These are phyloP conservation scores for Turritopsis dohrnii DNA, from an alignment of 30 jellyfish, hydroid and myxozoan species.

Conservation along the genomic window DNA sequence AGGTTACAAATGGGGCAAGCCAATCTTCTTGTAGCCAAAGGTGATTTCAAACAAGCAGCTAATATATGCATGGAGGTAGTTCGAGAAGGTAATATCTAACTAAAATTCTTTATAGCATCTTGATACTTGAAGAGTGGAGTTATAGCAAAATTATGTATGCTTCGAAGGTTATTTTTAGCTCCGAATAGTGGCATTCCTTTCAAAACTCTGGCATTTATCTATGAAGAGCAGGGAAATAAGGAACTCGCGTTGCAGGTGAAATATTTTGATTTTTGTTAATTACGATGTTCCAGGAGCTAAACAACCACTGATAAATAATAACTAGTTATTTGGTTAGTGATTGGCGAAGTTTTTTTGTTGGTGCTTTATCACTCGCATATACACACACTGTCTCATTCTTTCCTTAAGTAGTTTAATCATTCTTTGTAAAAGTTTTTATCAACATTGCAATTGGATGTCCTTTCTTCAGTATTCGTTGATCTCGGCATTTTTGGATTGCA, in stretches of 20 bases:
- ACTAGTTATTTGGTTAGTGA: no score
- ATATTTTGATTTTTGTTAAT: no score
- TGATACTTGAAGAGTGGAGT: no score
- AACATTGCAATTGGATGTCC: not conserved
- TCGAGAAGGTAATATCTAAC: slow-evolving; percentile 62
- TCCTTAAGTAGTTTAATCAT: not conserved
- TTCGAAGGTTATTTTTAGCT: slow-evolving; percentile 23
- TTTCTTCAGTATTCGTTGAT: slow-evolving; percentile 69
- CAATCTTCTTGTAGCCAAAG: slow-evolving; percentile 66
- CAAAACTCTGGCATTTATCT: slow-evolving; percentile 66
- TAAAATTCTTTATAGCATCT: no score
- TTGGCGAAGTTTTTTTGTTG: no score
- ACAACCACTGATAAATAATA: no score
- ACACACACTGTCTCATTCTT: not conserved
- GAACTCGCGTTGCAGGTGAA: slow-evolving; percentile 71
- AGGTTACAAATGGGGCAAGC: slow-evolving; percentile 91
- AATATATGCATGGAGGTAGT: slow-evolving; percentile 83
- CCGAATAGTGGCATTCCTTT: slow-evolving; percentile 77
- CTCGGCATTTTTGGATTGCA: slow-evolving; percentile 75
- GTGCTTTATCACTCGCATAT: no score
- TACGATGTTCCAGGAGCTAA: no score
- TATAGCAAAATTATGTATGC: not conserved
- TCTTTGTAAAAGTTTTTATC: not conserved
- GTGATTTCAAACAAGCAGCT: slow-evolving; percentile 66
- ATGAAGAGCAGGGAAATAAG: slow-evolving; percentile 75